phyloP scores from a whole-genome alignment of 2,113 vertebrate species.

The Phylloscopus whistleri region DNA sequence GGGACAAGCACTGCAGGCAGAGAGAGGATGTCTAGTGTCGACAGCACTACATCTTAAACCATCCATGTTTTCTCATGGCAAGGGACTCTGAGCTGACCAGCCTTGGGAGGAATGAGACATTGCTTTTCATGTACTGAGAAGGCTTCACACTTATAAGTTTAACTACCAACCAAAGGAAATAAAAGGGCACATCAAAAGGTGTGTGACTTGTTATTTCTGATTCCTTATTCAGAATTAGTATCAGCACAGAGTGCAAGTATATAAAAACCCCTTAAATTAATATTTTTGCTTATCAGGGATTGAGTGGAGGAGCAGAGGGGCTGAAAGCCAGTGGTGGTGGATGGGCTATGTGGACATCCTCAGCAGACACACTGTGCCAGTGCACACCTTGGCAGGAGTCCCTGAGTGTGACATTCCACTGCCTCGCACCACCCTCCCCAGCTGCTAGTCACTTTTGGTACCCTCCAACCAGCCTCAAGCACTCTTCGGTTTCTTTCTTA shows the following conservation, averaged over 20 bases:
- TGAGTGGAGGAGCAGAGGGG: neutral
- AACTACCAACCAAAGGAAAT: neutral
- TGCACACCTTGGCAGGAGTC: neutral
- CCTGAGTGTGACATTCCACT: neutral
- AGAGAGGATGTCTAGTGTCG: neutral
- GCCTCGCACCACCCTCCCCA: neutral
- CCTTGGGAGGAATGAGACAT: rapidly evolving
- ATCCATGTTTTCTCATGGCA: rapidly evolving
- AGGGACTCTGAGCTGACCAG: neutral
- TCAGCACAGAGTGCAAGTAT: neutral
- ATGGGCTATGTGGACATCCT: neutral
- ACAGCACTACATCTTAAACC: neutral
- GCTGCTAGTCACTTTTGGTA: neutral
- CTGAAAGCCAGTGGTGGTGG: neutral
- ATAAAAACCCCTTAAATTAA: neutral
- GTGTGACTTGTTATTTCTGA: neutral
- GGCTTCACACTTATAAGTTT: neutral
- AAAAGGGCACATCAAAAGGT: neutral
- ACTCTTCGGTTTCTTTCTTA: neutral
- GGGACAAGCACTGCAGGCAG: neutral
- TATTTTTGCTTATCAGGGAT: neutral
- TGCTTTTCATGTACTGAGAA: neutral
- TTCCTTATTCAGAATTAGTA: neutral
- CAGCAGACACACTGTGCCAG: neutral
- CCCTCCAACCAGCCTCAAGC: neutral